These are phyloP conservation scores for Dreissena polymorpha DNA, from an alignment of 1,140 invertebrate genomes.

Conservation along the genomic window DNA sequence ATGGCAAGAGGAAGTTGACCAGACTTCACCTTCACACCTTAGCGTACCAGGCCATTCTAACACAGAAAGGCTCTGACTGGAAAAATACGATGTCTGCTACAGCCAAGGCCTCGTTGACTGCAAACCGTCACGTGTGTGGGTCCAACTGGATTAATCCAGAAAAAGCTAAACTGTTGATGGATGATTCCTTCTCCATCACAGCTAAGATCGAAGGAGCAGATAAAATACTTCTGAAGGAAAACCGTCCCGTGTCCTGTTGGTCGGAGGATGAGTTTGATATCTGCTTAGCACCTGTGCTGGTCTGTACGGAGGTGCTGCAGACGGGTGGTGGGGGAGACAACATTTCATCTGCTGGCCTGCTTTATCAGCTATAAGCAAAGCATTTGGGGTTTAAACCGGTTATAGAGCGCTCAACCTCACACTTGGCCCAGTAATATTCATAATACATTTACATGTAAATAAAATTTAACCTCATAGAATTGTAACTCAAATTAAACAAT, in stretches of 20 bases:
- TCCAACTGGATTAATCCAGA: slow-evolving; percentile 86
- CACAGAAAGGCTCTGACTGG: slow-evolving; percentile 81
- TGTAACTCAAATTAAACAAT: too few species aligned
- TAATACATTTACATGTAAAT: too few species aligned
- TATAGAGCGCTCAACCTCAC: too few species aligned
- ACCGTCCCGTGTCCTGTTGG: slow-evolving; percentile 90
- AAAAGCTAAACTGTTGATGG: slow-evolving; percentile 88
- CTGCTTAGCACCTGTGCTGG: slow-evolving; percentile 91
- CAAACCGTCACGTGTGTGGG: slow-evolving; percentile 92
- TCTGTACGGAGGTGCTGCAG: slow-evolving; percentile 90
- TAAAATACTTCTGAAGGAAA: slow-evolving; percentile 67
- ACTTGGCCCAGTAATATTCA: neutral
- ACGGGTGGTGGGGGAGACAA: slow-evolving; percentile 94
- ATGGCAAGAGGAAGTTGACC: slow-evolving; percentile 83
- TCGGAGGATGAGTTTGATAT: slow-evolving; percentile 86
- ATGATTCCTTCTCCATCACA: slow-evolving; percentile 91
- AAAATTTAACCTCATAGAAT: too few species aligned
- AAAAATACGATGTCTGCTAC: slow-evolving; percentile 89
- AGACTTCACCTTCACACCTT: slow-evolving; percentile 93
- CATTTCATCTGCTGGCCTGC: slow-evolving; percentile 91
- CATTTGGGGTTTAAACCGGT: too few species aligned
- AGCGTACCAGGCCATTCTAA: slow-evolving; percentile 92
- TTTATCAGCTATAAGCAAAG: slow-evolving; percentile 86
- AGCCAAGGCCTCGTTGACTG: slow-evolving; percentile 91
- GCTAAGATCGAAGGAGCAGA: slow-evolving; percentile 50